These are phyloP conservation scores for Erethizon dorsatum DNA, from an alignment of 2,797 vertebrate genomes.

Conservation along the genomic window DNA sequence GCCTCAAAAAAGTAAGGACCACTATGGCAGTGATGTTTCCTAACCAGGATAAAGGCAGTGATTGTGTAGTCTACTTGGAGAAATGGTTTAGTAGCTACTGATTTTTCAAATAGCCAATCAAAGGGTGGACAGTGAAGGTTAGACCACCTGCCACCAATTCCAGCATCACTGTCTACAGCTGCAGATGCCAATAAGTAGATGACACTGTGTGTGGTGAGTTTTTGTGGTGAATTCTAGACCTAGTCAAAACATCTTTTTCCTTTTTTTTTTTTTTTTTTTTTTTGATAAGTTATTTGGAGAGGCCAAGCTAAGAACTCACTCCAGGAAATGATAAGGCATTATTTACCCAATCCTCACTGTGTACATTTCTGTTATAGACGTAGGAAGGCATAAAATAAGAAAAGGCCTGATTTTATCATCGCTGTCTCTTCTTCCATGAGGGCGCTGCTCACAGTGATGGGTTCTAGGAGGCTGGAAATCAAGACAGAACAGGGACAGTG, in stretches of 20 bases:
- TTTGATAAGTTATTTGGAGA: neutral
- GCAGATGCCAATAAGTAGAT: neutral
- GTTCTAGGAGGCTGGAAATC: neutral
- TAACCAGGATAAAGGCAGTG: neutral
- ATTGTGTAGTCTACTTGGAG: neutral
- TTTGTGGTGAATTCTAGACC: neutral
- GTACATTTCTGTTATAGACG: neutral
- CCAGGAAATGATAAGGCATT: constrained; percentile 10
- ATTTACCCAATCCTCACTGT: neutral
- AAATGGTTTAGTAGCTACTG: neutral
- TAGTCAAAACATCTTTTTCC: neutral
- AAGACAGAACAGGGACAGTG: neutral
- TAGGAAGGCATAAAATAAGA: neutral
- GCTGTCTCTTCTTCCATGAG: neutral
- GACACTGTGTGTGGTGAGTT: neutral
- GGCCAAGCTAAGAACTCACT: constrained; percentile 25
- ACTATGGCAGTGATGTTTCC: neutral
- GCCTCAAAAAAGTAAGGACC: neutral
- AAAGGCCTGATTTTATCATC: neutral
- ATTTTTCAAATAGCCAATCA: neutral
- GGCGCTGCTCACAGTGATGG: neutral
- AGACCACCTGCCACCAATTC: neutral
- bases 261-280: neutral
- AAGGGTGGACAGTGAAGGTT: neutral
- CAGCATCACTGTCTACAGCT: neutral